Base-by-base conservation (phyloP, 1,140 invertebrate species). In the Drosophila paulistorum region DNA sequence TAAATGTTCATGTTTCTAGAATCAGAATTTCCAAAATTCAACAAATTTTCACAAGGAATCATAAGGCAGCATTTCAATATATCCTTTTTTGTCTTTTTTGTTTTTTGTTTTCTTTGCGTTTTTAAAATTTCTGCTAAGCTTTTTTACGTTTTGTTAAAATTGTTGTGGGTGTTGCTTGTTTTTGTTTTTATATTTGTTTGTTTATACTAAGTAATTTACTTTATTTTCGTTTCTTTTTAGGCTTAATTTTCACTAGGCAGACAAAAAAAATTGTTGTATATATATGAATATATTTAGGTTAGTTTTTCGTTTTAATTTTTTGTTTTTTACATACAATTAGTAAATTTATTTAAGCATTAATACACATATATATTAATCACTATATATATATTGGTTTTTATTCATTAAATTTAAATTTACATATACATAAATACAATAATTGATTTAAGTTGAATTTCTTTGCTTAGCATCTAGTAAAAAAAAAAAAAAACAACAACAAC, bases 21-120 rank as follows among this genome's bases (percentile, higher is more conserved):
- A 57, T 33, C 54, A 26, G 55, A 33, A 35, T n/a, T 30, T 57
- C 26, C 23, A 33, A 33, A 33, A 23, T 63, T 54, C 61, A 80
- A 71, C 69, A 71, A 71, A 86, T 79, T 51, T 81, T 89, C 82
- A 90, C 78, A 79, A 89, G 87, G 87, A 90, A 90, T 90, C 75
- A 90, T 90, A 90, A 90, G 87, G 87, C 87, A 90, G 89, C 89
- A 82, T 79, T 90, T 90, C 60, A 66, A 45, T 45, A 57, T 58
- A 68, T 66, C 14, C 10, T 37, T 69, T 61, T 60, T 30, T 65
- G 13, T 63, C 39, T 45, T 33, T 39, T 23, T 60, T 63, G 10
- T 42, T 72, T 39, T 39, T 39, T 39, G 37, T 39, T 39, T 39
- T 13, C 37, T 13, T 76, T 86, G 87, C 72, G 87, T 86, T 69